Base-by-base conservation (phyloP, 2,797 vertebrate species). In the Pogonophryne albipinna region DNA sequence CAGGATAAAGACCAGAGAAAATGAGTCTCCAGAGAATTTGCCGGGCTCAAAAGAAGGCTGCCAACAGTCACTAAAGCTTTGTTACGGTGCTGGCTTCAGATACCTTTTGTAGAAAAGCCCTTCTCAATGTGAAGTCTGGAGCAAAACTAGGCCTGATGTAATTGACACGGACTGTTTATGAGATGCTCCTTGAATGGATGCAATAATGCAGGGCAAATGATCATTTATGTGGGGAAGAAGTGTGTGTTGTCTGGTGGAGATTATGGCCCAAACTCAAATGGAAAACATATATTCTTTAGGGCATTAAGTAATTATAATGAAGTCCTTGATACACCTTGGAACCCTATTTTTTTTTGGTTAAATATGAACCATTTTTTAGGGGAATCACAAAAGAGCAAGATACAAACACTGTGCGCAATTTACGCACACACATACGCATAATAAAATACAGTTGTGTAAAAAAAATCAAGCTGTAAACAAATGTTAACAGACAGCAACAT, bases 401-500 rank as follows among this genome's bases (percentile, higher is more conserved):
- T 10, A 11, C 15, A 14, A 65, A 47, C 2, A 9, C 6, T n/a
- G 55, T 41, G 64, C 53, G 64, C 57, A 60, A 56, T 83, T 84
- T 82, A 80, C 57, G 80, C 69, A 76, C 41, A 42, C 59, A 59
- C 42, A 71, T 60, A 58, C 34, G 56, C 65, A 51, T 13, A 38
- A 38, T 38, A 38, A 38, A 38, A 38, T 38, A 9, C 49, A 13
- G 57, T 6, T 64, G 59, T 27, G 10, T 2, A 1, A 12, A 57
- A 78, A 15, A 23, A 79, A 64, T 72, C 16, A 69, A 72, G 69
- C 44, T 69, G 68, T 83, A 83, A 92, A 76, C 86, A 83, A 90
- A 91, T 77, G 69, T 92, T 84, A 92, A 90, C 86, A 92, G 92
- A 93, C 81, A 91, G 92, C 91, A 94, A 99, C 98, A 79, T 99